Conservation (phyloP, 2,888 invertebrate genomes). For the Lasioglossum calceatum region DNA sequence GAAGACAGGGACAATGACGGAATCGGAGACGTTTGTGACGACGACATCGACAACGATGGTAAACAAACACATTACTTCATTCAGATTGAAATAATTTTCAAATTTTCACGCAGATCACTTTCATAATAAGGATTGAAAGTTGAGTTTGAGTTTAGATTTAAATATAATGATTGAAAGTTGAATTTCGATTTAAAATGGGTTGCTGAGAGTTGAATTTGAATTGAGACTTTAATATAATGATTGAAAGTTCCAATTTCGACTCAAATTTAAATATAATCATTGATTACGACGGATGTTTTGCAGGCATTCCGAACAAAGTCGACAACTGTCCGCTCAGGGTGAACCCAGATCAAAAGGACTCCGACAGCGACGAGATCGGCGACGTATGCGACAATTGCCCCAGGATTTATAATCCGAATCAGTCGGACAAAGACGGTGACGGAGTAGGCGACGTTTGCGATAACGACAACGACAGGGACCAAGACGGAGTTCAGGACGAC, state of each 20-base stretch:
- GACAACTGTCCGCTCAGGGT: conserved; percentile 92
- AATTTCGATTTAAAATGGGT: too few species aligned
- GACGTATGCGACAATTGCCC: conserved; percentile 95
- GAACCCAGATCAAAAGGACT: conserved; percentile 93
- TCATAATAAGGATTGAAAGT: too few species aligned
- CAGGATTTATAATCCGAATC: conserved; percentile 85
- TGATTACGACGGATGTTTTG: conserved; percentile 9
- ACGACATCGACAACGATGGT: conserved; percentile 85
- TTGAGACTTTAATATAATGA: too few species aligned
- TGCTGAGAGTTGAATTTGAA: too few species aligned
- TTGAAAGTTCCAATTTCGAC: too few species aligned
- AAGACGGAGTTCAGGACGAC: conserved; percentile 90
- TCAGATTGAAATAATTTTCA: too few species aligned
- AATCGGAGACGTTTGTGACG: conserved; percentile 92
- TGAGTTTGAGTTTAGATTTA: too few species aligned
- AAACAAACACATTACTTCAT: background rate
- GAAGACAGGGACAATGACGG: conserved; percentile 94
- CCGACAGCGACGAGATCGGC: conserved; percentile 93
- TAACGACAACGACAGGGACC: conserved; percentile 77
- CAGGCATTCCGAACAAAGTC: conserved; percentile 85
- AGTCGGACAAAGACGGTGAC: conserved; percentile 91
- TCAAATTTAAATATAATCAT: too few species aligned
- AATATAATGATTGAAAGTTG: too few species aligned
- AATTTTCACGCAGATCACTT: too few species aligned
- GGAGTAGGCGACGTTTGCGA: conserved; percentile 83